These are phyloP conservation scores for Leptopilina boulardi DNA, from an alignment of 1,140 invertebrate genomes.

Conservation along the genomic window DNA sequence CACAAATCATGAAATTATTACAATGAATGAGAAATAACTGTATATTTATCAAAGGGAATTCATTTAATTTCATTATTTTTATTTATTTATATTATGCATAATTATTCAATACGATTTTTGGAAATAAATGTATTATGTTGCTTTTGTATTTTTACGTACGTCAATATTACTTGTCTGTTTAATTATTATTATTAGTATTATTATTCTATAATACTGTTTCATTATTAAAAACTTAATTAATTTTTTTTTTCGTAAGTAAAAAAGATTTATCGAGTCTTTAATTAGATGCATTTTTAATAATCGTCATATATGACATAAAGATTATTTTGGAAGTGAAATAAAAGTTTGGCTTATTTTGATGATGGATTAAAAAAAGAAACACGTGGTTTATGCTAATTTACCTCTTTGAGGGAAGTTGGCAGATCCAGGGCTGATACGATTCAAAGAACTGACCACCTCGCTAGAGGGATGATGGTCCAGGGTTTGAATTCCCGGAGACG, in stretches of 20 bases:
- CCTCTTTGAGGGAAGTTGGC: slow-evolving; percentile 72
- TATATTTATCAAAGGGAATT: too few relatives aligned
- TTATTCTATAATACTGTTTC: too few relatives aligned
- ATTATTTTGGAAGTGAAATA: neutral
- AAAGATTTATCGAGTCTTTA: too few relatives aligned
- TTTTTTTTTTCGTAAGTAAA: too few relatives aligned
- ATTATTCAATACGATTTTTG: neutral
- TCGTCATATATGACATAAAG: too few relatives aligned
- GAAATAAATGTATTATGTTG: neutral
- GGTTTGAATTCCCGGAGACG: slow-evolving; percentile 67
- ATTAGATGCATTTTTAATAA: too few relatives aligned
- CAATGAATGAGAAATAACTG: neutral
- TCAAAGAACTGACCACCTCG: slow-evolving; percentile 67
- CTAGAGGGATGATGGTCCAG: slow-evolving; percentile 71
- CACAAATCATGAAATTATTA: neutral
- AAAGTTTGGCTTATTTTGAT: neutral
- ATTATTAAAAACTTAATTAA: too few relatives aligned
- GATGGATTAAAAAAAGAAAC: neutral
- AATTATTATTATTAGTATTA: too few relatives aligned
- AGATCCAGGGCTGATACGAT: slow-evolving; percentile 71
- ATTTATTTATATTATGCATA: neutral
- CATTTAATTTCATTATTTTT: too few relatives aligned
- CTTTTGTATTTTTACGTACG: neutral
- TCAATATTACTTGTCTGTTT: too few relatives aligned
- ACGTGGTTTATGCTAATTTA: slow-evolving; percentile 46